Evolutionary conservation across 2,888 invertebrate genomes (phyloP), one percentile per base, ranked within the genome.

Genomic region (Melieria omissa): DNA sequence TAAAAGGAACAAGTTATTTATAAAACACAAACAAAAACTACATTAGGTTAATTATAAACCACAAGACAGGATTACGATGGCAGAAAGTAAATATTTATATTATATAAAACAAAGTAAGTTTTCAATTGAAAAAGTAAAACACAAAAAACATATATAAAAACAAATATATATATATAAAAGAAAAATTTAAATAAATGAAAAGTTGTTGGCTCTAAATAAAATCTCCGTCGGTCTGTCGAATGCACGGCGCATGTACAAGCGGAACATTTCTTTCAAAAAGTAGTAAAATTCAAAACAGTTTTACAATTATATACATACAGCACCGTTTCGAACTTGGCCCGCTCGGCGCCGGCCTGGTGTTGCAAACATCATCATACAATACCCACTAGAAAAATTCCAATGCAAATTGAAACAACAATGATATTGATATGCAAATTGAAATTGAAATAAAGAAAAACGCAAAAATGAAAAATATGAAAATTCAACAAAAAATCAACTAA

Each of bases 381-480:
- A 70, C 70, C 10, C 12, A 70, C 44, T 41, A 57, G 41, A n/a
- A 65, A 68, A 66, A 65, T 70, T 65, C 69, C 73, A 68, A 70
- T 72, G 73, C 73, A 55, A 70, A 71, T 74, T 69, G 62, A 68
- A 72, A 73, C 71, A 73, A 73, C 71, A 71, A 75, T 69, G 67
- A 66, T 49, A 42, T 52, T 62, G 47, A 49, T 44, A 71, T 63
- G 45, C 54, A 63, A 61, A 46, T n/a, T 45, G 41, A 47, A 58
- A 58, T n/a, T 44, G 41, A 64, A 29, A 68, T 54, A 54, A 47
- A 66, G 57, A 61, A 65, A 70, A 67, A 60, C n/a, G 9, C 71
- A 73, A 76, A 78, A 76, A 70, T 76, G 65, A 74, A 79, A 77
- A 77, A 75, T 77, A 82, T 76, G 81, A 79, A 79, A 78, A 29